Percentiles rank a stretch among this genome's conserved stretches.
Evolutionary conservation across 2,113 vertebrate species (phyloP).

Genomic region (Periophthalmodon schlosseri): DNA sequence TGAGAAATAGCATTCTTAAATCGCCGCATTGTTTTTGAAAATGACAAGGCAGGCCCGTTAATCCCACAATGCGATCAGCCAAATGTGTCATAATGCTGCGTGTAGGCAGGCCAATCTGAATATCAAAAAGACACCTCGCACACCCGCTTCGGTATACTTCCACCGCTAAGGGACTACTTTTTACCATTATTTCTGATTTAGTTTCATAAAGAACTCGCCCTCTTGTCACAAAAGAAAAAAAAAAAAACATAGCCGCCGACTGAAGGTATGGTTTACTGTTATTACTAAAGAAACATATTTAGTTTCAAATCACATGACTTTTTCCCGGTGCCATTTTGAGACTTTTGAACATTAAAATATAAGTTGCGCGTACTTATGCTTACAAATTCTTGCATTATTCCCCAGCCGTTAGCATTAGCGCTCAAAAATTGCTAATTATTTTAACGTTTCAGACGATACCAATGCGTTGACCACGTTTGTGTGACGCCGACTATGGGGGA

Average conservation of each 20-base stretch:
- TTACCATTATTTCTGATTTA: constrained; percentile 27
- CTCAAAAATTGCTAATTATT: no score
- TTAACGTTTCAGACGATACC: no score
- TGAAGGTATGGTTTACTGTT: constrained; percentile 11
- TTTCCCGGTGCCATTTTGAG: not conserved
- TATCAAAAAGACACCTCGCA: constrained; percentile 79
- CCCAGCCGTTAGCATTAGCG: no score
- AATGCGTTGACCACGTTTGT: no score
- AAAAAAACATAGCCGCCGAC: not conserved
- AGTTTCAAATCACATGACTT: not conserved
- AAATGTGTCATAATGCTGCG: constrained; percentile 81
- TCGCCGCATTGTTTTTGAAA: constrained; percentile 84
- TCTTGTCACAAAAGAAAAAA: constrained; percentile 51
- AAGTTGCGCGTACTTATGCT: no score
- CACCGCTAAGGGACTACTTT: constrained; percentile 44
- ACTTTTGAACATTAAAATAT: not conserved
- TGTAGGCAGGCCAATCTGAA: constrained; percentile 80
- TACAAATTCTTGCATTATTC: no score
- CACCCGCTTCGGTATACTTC: constrained; percentile 59
- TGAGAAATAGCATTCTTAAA: constrained; percentile 83
- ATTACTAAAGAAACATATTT: not conserved
- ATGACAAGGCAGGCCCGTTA: constrained; percentile 84
- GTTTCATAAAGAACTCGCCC: constrained; percentile 52
- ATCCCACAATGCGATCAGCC: constrained; percentile 84
- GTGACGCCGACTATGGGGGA: no score